phyloP scores from a whole-genome alignment of 2,797 vertebrate species.

The Acipenser transmontanus region DNA sequence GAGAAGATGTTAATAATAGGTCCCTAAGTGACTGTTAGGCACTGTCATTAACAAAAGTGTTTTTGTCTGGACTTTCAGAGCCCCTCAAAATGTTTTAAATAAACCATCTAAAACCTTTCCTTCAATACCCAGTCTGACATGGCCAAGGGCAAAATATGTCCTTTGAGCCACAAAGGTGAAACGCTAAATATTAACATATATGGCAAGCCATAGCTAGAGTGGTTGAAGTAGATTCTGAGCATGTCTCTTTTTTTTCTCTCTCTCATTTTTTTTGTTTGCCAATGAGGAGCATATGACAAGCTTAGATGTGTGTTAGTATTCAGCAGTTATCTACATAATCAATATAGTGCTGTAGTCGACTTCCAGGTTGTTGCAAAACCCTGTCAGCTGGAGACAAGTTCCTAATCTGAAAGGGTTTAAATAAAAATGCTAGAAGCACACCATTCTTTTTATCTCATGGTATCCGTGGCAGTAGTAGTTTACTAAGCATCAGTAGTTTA shows the following conservation, averaged over 20 bases:
- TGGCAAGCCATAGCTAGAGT: background rate
- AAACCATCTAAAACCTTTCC: constrained; percentile 37
- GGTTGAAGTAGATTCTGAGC: background rate
- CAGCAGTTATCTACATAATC: too few species aligned
- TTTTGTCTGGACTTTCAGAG: constrained; percentile 12
- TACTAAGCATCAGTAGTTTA: too few species aligned
- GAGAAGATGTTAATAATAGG: constrained; percentile 24
- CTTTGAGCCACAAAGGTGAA: constrained; percentile 64
- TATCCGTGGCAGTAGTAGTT: too few species aligned
- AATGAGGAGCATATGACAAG: too few species aligned
- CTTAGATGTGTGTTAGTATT: too few species aligned
- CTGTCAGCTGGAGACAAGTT: too few species aligned
- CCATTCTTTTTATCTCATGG: too few species aligned
- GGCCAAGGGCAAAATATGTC: constrained; percentile 56
- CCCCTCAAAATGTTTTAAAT: constrained; percentile 17
- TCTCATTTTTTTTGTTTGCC: background rate
- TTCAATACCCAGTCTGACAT: constrained; percentile 47
- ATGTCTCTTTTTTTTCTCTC: background rate
- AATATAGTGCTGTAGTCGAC: too few species aligned
- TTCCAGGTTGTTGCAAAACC: too few species aligned
- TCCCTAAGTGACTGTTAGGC: constrained; percentile 26
- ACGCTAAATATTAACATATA: constrained; percentile 29
- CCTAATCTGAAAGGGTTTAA: too few species aligned
- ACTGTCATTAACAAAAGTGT: constrained; percentile 27
- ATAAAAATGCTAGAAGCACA: too few species aligned